Conservation (phyloP, 2,888 invertebrate species). For the Apodemia mormo region DNA sequence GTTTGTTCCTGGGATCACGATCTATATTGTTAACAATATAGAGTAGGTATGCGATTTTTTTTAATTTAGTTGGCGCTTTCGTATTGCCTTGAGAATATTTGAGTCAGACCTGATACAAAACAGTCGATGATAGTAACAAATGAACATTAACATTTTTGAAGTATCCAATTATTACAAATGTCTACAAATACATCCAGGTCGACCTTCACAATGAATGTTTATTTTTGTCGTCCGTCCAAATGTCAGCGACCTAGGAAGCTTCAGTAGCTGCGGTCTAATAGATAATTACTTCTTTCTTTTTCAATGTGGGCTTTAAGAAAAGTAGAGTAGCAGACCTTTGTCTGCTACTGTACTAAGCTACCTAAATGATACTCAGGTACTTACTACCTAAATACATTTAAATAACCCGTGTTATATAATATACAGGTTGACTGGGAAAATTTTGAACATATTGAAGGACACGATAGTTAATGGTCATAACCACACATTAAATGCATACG, state of each 20-base stretch:
- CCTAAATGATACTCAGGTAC: too few species aligned
- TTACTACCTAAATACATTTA: too few species aligned
- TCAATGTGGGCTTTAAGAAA: not conserved
- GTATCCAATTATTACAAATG: conserved; percentile 11
- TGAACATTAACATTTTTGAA: not conserved
- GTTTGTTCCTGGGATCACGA: too few species aligned
- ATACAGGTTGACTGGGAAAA: too few species aligned
- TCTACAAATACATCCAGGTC: conserved; percentile 4
- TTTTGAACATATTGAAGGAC: too few species aligned
- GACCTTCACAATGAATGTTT: not conserved
- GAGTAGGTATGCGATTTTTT: too few species aligned
- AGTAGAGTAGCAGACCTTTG: too few species aligned
- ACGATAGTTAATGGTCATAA: too few species aligned
- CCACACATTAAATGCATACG: too few species aligned
- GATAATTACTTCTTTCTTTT: not conserved
- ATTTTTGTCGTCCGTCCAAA: conserved; percentile 1
- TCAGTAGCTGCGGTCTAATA: not conserved
- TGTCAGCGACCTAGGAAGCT: not conserved
- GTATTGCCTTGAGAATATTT: not conserved
- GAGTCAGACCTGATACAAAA: not conserved
- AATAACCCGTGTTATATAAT: too few species aligned
- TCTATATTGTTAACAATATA: too few species aligned
- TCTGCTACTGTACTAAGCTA: too few species aligned
- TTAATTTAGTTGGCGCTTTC: not conserved
- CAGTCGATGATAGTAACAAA: conserved; percentile 11